Conservation (phyloP, 2,797 vertebrate genomes). For the Sphenodon punctatus region DNA sequence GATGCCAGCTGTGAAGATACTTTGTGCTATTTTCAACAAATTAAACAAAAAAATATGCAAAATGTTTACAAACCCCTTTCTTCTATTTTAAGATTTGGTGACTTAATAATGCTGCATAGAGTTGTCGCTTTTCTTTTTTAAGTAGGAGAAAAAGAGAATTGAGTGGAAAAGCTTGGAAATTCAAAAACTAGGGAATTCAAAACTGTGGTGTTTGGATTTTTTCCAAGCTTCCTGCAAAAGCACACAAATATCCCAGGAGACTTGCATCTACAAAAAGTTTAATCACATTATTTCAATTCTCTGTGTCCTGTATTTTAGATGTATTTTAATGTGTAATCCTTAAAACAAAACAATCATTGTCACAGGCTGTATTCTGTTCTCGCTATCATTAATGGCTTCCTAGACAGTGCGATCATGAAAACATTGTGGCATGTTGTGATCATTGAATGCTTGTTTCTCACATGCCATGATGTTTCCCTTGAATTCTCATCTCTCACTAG, state of each 20-base stretch:
- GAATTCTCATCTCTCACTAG: conserved; percentile 32
- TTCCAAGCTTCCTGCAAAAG: conserved; percentile 36
- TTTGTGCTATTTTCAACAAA: conserved; percentile 77
- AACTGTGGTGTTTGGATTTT: not conserved
- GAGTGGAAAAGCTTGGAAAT: conserved; percentile 35
- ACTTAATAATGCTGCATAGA: conserved; percentile 71
- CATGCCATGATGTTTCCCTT: conserved; percentile 20
- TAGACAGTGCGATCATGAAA: conserved; percentile 35
- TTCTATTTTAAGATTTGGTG: conserved; percentile 71
- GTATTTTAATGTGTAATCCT: conserved; percentile 72
- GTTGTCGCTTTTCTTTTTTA: conserved; percentile 57
- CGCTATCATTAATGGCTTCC: conserved; percentile 34
- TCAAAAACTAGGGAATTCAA: conserved; percentile 24
- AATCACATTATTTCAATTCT: conserved; percentile 61
- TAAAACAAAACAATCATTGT: conserved; percentile 68
- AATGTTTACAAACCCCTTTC: conserved; percentile 73
- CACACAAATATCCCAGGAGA: conserved; percentile 24
- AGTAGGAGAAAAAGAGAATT: conserved; percentile 47
- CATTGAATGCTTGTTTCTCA: conserved; percentile 29
- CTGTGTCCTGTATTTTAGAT: conserved; percentile 62
- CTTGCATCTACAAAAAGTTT: conserved; percentile 58
- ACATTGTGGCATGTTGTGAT: conserved; percentile 30
- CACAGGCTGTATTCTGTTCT: conserved; percentile 26
- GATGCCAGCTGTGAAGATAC: conserved; percentile 77
- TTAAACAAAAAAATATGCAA: conserved; percentile 75